Conservation (phyloP, 2,888 invertebrate genomes). For the Hemicrepidius hirtus region DNA sequence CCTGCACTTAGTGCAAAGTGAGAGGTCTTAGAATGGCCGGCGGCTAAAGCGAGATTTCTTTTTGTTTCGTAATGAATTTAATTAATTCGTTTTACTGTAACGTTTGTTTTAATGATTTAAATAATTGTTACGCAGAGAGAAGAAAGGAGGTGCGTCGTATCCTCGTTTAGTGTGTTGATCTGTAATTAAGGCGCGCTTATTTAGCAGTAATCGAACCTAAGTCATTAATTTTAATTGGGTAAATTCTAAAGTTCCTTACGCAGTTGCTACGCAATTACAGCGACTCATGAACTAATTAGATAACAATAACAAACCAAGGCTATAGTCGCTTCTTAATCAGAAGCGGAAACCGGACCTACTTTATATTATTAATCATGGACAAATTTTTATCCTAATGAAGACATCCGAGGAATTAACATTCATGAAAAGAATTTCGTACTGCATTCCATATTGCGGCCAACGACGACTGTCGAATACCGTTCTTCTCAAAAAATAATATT, state of each 20-base stretch:
- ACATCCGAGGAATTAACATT: slow-evolving; percentile 15
- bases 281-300: slow-evolving; percentile 64
- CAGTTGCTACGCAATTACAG: slow-evolving; percentile 63
- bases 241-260: slow-evolving; percentile 61
- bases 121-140: slow-evolving; percentile 38
- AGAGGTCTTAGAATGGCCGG: slow-evolving; percentile 37
- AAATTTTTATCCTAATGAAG: slow-evolving; percentile 37
- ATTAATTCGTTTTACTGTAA: slow-evolving; percentile 45
- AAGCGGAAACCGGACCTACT: slow-evolving; percentile 54
- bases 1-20: slow-evolving; percentile 37
- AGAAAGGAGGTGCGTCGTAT: slow-evolving; percentile 49
- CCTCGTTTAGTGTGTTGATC: slow-evolving; percentile 54
- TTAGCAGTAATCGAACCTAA: slow-evolving; percentile 64
- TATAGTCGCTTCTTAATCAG: slow-evolving; percentile 53
- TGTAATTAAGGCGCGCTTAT: slow-evolving; percentile 62
- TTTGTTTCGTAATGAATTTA: slow-evolving; percentile 47
- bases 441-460: slow-evolving; percentile 24
- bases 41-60: slow-evolving; percentile 37
- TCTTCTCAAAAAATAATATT: not conserved
- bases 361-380: slow-evolving; percentile 38
- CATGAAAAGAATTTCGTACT: slow-evolving; percentile 15
- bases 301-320: slow-evolving; percentile 59
- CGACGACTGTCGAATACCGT: slow-evolving; percentile 6
- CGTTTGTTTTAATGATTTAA: slow-evolving; percentile 46
- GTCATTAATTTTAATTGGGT: slow-evolving; percentile 67